A percentile compares a stretch with the other conserved stretches of the same genome.
Evolutionary conservation across 1,140 invertebrate genomes (phyloP).

Genomic region (Cotesia vestalis): DNA sequence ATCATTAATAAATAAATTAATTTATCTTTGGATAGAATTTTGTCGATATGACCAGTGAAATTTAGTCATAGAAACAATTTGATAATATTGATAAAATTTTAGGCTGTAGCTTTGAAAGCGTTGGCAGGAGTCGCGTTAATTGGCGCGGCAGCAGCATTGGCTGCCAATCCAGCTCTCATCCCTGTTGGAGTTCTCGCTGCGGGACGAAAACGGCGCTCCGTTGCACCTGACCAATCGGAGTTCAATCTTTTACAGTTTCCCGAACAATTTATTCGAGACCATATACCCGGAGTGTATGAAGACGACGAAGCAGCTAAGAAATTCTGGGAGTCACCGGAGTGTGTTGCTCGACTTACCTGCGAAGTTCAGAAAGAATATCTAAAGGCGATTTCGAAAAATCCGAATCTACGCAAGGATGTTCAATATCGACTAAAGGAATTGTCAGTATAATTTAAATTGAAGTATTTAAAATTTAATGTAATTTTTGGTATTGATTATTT

Average conservation of each 20-base stretch:
- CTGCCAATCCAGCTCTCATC: conserved; percentile 78
- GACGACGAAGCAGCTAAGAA: conserved; percentile 28
- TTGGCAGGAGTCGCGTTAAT: conserved; percentile 80
- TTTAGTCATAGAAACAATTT: no score
- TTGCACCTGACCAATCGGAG: background rate
- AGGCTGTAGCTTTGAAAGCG: conserved; percentile 72
- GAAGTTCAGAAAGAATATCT: conserved; percentile 60
- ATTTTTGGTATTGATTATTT: conserved; percentile 27
- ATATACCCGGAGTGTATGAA: conserved; percentile 23
- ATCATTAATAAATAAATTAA: no score
- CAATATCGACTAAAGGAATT: conserved; percentile 60
- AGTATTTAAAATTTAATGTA: background rate
- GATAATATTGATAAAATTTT: conserved; percentile 10
- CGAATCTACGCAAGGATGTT: conserved; percentile 49
- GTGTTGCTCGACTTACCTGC: conserved; percentile 58
- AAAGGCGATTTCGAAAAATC: conserved; percentile 48
- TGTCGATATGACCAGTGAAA: no score
- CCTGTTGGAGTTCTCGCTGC: conserved; percentile 76
- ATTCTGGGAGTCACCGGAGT: conserved; percentile 52
- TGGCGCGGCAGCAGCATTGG: conserved; percentile 79
- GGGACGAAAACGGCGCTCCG: conserved; percentile 62
- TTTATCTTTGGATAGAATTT: no score
- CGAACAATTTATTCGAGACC: conserved; percentile 27
- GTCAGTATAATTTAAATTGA: conserved; percentile 43
- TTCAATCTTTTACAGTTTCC: conserved; percentile 24